Conservation (phyloP, 2,888 invertebrate genomes). For the Plusia festucae region DNA sequence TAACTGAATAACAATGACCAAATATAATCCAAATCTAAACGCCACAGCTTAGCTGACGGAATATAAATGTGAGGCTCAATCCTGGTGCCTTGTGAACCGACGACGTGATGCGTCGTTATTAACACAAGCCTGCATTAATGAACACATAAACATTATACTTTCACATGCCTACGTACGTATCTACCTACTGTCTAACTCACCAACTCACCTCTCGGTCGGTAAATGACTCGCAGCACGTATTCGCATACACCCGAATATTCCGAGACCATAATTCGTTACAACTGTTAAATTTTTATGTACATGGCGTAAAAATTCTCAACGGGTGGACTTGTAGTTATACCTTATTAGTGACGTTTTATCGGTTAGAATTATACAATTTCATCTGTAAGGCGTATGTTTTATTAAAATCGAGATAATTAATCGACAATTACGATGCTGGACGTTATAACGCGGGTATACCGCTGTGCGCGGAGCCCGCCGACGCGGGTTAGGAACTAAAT, state of each 20-base stretch:
- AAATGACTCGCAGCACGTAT: slow-evolving; percentile 67
- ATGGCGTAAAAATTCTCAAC: slow-evolving; percentile 73
- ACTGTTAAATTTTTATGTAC: slow-evolving; percentile 77
- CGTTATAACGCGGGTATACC: slow-evolving; percentile 82
- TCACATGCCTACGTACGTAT: slow-evolving; percentile 66
- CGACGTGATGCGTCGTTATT: slow-evolving; percentile 87
- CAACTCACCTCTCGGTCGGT: slow-evolving; percentile 59
- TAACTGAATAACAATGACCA: slow-evolving; percentile 85
- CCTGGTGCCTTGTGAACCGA: slow-evolving; percentile 86
- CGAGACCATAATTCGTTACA: slow-evolving; percentile 73
- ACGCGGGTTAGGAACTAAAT: slow-evolving; percentile 77
- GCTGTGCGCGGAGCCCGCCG: slow-evolving; percentile 78
- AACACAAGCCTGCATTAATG: slow-evolving; percentile 85
- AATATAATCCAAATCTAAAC: slow-evolving; percentile 89
- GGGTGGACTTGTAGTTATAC: slow-evolving; percentile 77
- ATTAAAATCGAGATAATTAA: slow-evolving; percentile 88
- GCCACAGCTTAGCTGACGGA: slow-evolving; percentile 81
- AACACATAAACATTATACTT: slow-evolving; percentile 82
- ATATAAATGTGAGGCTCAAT: slow-evolving; percentile 83
- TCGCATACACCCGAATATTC: slow-evolving; percentile 71
- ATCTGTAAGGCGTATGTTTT: slow-evolving; percentile 85
- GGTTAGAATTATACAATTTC: slow-evolving; percentile 85
- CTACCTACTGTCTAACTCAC: slow-evolving; percentile 34
- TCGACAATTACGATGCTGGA: slow-evolving; percentile 88
- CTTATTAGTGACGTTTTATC: slow-evolving; percentile 83